Evolutionary conservation across 2,797 vertebrate species (phyloP), one percentile per base, ranked within the genome.

Genomic region (Siniperca undulata): DNA sequence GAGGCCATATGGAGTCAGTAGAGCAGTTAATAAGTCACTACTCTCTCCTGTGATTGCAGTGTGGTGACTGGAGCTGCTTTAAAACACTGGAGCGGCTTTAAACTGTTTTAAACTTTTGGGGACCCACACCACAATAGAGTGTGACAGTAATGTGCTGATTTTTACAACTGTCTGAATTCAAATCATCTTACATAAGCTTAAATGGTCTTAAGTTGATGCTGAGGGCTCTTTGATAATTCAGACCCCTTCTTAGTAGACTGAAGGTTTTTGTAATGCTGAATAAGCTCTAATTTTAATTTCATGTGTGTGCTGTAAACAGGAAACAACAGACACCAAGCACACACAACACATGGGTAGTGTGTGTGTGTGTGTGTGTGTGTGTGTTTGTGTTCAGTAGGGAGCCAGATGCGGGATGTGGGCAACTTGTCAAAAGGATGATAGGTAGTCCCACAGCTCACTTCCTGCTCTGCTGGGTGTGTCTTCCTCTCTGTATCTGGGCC

Each of bases 381-480:
- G 61, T 24, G 34, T n/a, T 22, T 22, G n/a, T 1, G 69, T 8
- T 24, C 16, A 27, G 50, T 7, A 19, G 1, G 1, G 5, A 16
- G 38, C 27, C 85, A 86, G 69, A 81, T 79, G 62, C 72, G 81
- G 86, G 84, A 90, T 84, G 83, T 81, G 78, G 86, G 81, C 76
- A 90, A 58, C 76, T 81, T 67, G 81, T 84, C 81, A 86, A 66
- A 60, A 40, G 7, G 67, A 70, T 86, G 89, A 86, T 81, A 22
- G 85, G 72, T 91, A 83, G 86, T 92, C 81, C 74, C 83, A 83
- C 60, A 70, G 84, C 80, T 87, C 60, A 66, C 80, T 94, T 94
- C 92, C 92, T 89, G 82, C 84, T 77, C 59, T 62, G 30, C 77
- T 74, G 89, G 93, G 90, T 81, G 88, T 92, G 91, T 84, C 91